Base-by-base conservation (phyloP, 2,888 invertebrate species). In the Aelia acuminata region DNA sequence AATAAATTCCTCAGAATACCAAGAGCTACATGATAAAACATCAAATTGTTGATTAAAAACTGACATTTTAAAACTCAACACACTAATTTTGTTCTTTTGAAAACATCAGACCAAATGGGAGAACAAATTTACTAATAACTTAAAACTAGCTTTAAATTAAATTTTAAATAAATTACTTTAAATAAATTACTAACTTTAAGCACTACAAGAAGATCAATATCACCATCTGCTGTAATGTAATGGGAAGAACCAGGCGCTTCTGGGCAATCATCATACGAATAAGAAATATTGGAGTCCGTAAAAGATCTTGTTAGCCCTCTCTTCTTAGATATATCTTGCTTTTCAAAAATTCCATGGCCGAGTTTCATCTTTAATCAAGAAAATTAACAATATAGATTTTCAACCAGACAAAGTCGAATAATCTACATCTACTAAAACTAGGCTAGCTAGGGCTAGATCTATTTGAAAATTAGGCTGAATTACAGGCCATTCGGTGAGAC, bases 171-270 rank as follows among this genome's bases (percentile, higher is more conserved):
- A n/a, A n/a, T n/a, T n/a, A n/a, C n/a, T n/a, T n/a, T n/a, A n/a
- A n/a, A n/a, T n/a, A n/a, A n/a, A n/a, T n/a, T n/a, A 47, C 80
- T 47, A 80, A 88, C 96, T 94, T 96, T 96, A 15, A 97, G 92
- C 3, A 98, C 96, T 22, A 98, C 96, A 93, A 96, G 96, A 90
- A 97, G 95, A 92, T 98, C 97, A 89, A 99, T 95, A 91, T 98
- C 97, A 0, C 99, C 99, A 91, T 98, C 98, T 91, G 96, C 96
- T 48, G 98, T 98, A 89, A 99, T 98, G 92, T 98, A 99, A 92
- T 96, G 95, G 35, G 96, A 93, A 0, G 99, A 96, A 0, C 98
- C 98, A 0, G 97, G 95, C 0, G 97, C 97, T 93, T 98, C 98
- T 1, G 96, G 95, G 89, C 96, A 94, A 91, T 98, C 98, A 90